Percentiles rank a stretch among this genome's conserved stretches.
Evolutionary conservation across 2,797 vertebrate species (phyloP).

Genomic region (Dromococcyx pavoninus): DNA sequence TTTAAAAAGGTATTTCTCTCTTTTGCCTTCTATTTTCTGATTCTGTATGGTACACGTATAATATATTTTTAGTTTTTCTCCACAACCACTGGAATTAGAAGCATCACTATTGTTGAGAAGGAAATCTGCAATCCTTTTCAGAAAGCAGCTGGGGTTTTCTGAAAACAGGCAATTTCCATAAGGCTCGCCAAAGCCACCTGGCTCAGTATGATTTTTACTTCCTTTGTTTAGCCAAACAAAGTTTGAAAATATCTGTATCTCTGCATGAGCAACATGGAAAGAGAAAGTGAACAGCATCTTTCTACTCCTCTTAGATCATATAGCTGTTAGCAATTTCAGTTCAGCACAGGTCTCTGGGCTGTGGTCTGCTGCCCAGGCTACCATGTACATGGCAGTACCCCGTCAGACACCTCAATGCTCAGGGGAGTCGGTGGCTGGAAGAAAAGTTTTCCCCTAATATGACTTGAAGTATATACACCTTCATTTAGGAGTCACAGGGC

Average conservation of each 20-base stretch:
- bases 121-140: not conserved
- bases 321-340: not conserved
- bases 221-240: not conserved
- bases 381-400: not conserved
- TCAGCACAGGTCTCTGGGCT: not conserved
- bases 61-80: not conserved
- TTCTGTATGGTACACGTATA: not conserved
- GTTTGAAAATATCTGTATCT: not conserved
- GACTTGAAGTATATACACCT: not conserved
- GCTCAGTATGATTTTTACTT: not conserved
- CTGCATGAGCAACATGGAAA: not conserved
- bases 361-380: not conserved
- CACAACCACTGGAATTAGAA: not conserved
- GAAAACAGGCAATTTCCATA: accelerated
- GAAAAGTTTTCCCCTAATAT: not conserved
- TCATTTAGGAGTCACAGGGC: not conserved
- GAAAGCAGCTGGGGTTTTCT: not conserved
- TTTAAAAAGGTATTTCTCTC: not conserved
- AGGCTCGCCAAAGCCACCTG: not conserved
- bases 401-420: not conserved
- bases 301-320: not conserved
- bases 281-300: not conserved
- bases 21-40: not conserved
- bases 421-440: not conserved
- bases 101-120: not conserved